Evolutionary conservation across 2,888 invertebrate genomes (phyloP), one percentile per base, ranked within the genome.

Genomic region (Lamproptera curius): DNA sequence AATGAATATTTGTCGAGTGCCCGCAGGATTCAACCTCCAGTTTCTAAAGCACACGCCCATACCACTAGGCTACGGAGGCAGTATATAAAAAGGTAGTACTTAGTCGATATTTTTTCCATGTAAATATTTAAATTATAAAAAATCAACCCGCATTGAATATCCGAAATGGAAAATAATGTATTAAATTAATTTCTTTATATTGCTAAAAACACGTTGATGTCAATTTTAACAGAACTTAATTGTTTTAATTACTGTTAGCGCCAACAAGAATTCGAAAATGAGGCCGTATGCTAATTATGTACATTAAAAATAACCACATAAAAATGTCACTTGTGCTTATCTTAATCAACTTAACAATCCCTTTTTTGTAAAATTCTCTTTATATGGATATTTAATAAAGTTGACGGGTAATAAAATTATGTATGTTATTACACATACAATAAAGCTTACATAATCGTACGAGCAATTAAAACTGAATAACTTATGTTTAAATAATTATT

Each of bases 331-430:
- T 11, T 31, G 31, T 31, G 31, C 31, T 31, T 31, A 31, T 31
- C 31, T 31, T 31, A 31, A 31, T 31, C 31, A 31, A 31, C 31
- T 39, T 36, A 23, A 39, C 39, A 26, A 11, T 10, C 39, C n/a
- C 23, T 26, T 39, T 39, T 39, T 39, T 26, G 39, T 26, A 39
- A 39, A 20, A 17, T 8, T 28, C 14, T 5, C 39, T 39, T 5
- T 26, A 39, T 39, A 39, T 39, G 39, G 39, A 14, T 9, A 26
- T 39, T 26, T 39, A 39, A 39, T 39, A 39, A 39, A 39, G 31
- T 31, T n/a, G 11, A 4, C 13, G 31, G n/a, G 36, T 36, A 15
- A 10, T 36, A 31, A 31, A 31, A 31, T 31, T 31, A 31, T 11
- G 31, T n/a, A 2, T 31, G 2, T 31, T 11, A 31, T 31, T 3